A percentile compares a stretch with the other conserved stretches of the same genome.
Conservation (phyloP, 64 coral and sea anemone species). For the Stichodactyla helianthus region DNA sequence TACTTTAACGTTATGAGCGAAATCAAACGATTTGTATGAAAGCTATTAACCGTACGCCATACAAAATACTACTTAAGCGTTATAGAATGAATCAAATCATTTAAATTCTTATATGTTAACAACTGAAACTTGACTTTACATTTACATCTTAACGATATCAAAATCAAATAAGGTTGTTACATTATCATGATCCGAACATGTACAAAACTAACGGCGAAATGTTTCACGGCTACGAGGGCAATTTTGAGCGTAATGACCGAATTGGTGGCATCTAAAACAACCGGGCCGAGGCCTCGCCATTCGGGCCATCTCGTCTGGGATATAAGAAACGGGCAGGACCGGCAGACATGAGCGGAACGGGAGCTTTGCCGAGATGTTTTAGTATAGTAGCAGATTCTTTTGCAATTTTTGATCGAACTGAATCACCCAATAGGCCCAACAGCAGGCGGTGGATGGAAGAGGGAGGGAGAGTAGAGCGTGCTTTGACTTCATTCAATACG, state of each 20-base stretch:
- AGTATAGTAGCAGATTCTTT: too few relatives aligned
- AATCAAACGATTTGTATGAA: too few relatives aligned
- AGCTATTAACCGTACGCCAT: not conserved
- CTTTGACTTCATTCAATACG: not conserved
- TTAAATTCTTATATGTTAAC: too few relatives aligned
- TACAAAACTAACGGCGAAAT: too few relatives aligned
- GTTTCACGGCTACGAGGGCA: not conserved
- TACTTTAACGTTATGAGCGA: too few relatives aligned
- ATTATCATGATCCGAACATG: not conserved
- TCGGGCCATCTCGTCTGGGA: not conserved
- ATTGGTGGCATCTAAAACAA: slow-evolving; percentile 15
- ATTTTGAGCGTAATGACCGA: not conserved
- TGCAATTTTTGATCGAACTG: not conserved
- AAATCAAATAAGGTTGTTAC: not conserved
- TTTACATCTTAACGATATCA: too few relatives aligned
- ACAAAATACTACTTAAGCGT: not conserved
- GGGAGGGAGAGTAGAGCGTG: not conserved
- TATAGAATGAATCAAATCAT: too few relatives aligned
- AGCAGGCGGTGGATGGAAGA: not conserved
- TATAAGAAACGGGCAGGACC: not conserved
- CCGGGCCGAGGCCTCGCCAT: not conserved
- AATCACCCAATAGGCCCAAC: not conserved
- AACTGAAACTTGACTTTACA: too few relatives aligned
- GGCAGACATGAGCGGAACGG: not conserved
- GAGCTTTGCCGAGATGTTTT: not conserved